These are phyloP conservation scores for Peromyscus leucopus DNA, from an alignment of 2,113 vertebrate genomes.

Conservation along the genomic window DNA sequence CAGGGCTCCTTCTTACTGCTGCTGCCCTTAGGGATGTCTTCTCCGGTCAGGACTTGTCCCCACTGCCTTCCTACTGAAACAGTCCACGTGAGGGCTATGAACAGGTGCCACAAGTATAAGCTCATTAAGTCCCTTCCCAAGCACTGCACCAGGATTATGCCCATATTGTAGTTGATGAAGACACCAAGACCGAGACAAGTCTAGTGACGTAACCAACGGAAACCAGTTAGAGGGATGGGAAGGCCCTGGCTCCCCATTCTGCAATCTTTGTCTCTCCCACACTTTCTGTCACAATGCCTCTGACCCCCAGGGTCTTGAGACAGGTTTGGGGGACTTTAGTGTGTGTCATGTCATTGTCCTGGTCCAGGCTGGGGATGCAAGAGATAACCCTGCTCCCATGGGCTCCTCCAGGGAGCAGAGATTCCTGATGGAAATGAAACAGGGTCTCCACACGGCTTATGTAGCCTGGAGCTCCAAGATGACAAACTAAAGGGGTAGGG, in stretches of 20 bases:
- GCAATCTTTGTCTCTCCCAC: neutral
- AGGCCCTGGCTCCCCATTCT: neutral
- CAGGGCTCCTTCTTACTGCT: neutral
- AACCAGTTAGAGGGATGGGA: neutral
- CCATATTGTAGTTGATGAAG: neutral
- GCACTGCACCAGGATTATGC: neutral
- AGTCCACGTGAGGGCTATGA: neutral
- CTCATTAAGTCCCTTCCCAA: neutral
- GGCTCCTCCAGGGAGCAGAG: constrained; percentile 9
- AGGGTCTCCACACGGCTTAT: neutral
- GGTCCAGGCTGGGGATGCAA: neutral
- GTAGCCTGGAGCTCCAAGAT: neutral
- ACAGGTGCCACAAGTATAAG: neutral
- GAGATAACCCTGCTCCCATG: neutral
- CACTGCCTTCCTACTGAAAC: neutral
- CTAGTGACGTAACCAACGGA: neutral
- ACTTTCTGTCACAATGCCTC: rapidly evolving
- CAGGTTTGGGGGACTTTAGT: neutral
- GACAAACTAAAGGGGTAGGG: neutral
- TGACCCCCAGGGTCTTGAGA: no score
- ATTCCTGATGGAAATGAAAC: neutral
- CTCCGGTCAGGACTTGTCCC: neutral
- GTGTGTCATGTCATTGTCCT: neutral
- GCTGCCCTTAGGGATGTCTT: neutral
- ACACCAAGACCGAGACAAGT: neutral